Percentiles rank a stretch among this genome's conserved stretches.
phyloP scores from a whole-genome alignment of 2,113 vertebrate genomes.

The Choloepus hoffmanni region DNA sequence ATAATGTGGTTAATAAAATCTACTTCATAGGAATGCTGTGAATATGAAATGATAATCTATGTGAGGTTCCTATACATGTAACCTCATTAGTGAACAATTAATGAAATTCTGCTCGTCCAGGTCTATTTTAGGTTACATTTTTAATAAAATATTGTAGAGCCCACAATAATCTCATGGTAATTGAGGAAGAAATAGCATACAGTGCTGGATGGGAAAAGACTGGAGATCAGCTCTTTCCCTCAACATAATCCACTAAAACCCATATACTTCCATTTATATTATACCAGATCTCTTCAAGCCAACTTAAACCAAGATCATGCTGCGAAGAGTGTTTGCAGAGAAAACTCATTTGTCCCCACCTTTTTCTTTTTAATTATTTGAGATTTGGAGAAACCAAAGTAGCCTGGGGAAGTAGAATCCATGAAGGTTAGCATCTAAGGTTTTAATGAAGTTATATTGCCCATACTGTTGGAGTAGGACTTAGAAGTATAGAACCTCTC shows the following conservation, averaged over 20 bases:
- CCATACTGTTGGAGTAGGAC: not conserved
- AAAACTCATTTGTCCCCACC: not conserved
- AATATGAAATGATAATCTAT: not conserved
- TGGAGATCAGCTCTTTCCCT: not conserved
- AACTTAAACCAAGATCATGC: slow-evolving; percentile 1
- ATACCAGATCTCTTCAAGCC: not conserved
- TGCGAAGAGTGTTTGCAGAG: not conserved
- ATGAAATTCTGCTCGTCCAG: not conserved
- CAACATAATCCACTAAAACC: not conserved
- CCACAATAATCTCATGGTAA: not conserved
- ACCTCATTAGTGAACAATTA: not conserved
- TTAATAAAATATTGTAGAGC: not conserved
- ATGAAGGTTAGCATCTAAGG: not conserved
- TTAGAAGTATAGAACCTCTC: not conserved
- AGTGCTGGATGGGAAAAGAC: not conserved
- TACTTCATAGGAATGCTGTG: slow-evolving; percentile 24
- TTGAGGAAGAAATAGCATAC: not conserved
- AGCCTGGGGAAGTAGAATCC: not conserved
- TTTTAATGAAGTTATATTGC: slow-evolving; percentile 8
- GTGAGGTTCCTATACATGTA: not conserved
- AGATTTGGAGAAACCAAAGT: not conserved
- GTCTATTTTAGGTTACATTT: slow-evolving; percentile 17
- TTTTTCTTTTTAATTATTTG: slow-evolving; percentile 47
- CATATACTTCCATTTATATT: not conserved
- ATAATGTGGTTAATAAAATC: not conserved